These are phyloP conservation scores for Myopa tessellatipennis DNA, from an alignment of 2,888 invertebrate genomes.

Conservation along the genomic window DNA sequence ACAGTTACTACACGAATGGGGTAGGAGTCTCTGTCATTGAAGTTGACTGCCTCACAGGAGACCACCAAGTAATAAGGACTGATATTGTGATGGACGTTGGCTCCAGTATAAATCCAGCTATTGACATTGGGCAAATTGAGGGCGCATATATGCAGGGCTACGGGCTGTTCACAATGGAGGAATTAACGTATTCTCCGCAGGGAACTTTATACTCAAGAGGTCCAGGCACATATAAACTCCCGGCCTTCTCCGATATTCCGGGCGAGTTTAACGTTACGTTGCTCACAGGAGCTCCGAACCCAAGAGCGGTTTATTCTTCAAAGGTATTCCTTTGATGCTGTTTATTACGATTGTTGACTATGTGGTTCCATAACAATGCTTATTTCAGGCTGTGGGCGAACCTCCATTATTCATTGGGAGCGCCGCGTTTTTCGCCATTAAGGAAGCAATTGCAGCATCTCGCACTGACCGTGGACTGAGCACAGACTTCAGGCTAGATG, in stretches of 20 bases:
- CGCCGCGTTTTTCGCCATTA: slow-evolving; percentile 91
- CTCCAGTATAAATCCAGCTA: slow-evolving; percentile 93
- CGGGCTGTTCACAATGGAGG: slow-evolving; percentile 91
- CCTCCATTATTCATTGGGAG: slow-evolving; percentile 92
- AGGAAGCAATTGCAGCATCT: slow-evolving; percentile 85
- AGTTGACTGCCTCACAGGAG: slow-evolving; percentile 93
- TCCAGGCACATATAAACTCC: slow-evolving; percentile 94
- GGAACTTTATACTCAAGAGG: slow-evolving; percentile 87
- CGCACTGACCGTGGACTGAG: slow-evolving; percentile 76
- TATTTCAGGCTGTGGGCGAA: slow-evolving; percentile 89
- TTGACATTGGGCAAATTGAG: slow-evolving; percentile 96
- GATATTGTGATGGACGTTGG: slow-evolving; percentile 98
- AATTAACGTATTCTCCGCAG: slow-evolving; percentile 85
- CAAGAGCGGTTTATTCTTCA: slow-evolving; percentile 92
- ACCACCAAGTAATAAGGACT: slow-evolving; percentile 87
- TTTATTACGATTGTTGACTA: background rate
- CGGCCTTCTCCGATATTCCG: slow-evolving; percentile 93
- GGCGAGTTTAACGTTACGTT: slow-evolving; percentile 91
- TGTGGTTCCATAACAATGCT: background rate
- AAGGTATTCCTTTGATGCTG: slow-evolving; percentile 73
- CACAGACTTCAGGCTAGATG: slow-evolving; percentile 74
- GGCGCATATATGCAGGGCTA: slow-evolving; percentile 96
- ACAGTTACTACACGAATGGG: slow-evolving; percentile 89
- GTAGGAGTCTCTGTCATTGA: slow-evolving; percentile 90
- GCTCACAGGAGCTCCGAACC: slow-evolving; percentile 90